phyloP scores from a whole-genome alignment of 1,140 invertebrate species.

The Drosophila nebulosa region DNA sequence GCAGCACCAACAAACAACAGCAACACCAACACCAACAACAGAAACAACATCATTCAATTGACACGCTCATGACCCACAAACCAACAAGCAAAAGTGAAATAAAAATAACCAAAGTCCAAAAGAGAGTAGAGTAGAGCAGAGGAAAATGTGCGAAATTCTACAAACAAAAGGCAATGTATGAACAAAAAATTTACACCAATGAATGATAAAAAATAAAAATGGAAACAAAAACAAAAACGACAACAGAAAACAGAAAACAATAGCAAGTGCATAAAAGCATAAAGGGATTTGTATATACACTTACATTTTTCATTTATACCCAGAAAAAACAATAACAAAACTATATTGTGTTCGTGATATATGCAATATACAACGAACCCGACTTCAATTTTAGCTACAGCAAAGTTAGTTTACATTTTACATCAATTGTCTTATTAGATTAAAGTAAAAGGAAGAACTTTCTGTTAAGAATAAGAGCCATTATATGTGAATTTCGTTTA shows the following conservation, averaged over 20 bases:
- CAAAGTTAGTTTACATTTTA: no score
- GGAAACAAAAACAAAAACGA: background rate
- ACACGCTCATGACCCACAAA: conserved; percentile 52
- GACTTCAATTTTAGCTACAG: background rate
- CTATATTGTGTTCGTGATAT: background rate
- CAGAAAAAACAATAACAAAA: background rate
- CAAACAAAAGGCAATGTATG: conserved; percentile 8
- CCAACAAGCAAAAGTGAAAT: conserved; percentile 9
- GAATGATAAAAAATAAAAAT: background rate
- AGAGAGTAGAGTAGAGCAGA: background rate
- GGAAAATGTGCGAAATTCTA: conserved; percentile 41
- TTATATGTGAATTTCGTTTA: no score
- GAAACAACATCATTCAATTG: conserved; percentile 25
- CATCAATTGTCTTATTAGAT: no score
- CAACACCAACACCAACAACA: conserved; percentile 2
- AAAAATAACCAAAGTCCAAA: background rate
- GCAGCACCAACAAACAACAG: conserved; percentile 15
- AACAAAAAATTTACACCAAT: conserved; percentile 47
- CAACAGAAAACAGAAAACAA: background rate
- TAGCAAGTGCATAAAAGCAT: conserved; percentile 11
- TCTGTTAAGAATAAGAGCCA: no score
- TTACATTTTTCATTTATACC: background rate
- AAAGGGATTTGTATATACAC: conserved; percentile 15
- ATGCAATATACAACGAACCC: background rate
- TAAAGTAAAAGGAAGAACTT: no score